Evolutionary conservation across 1,140 invertebrate species (phyloP).

Genomic region (Psilanteris sp.): DNA sequence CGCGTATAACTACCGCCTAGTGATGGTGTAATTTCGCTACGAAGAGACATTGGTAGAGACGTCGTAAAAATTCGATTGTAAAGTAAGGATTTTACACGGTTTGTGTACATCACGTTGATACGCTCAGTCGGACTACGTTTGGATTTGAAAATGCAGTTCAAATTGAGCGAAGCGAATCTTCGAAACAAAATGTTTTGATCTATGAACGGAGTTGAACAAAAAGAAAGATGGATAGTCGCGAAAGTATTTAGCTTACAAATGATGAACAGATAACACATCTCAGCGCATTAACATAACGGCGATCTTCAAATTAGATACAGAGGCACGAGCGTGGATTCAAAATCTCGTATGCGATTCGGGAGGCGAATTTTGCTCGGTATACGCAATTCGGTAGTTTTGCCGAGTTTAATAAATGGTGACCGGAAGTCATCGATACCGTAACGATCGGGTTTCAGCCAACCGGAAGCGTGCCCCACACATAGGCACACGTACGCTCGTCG

Average conservation of each 20-base stretch:
- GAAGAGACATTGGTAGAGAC: slow-evolving; percentile 35
- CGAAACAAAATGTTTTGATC: no score
- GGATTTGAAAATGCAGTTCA: no score
- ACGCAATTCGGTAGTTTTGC: slow-evolving; percentile 41
- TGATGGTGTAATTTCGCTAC: slow-evolving; percentile 44
- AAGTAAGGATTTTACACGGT: slow-evolving; percentile 12
- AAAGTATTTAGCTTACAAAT: no score
- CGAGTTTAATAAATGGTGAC: slow-evolving; percentile 57
- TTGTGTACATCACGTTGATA: background rate
- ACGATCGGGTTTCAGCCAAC: slow-evolving; percentile 69
- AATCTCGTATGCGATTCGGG: slow-evolving; percentile 8
- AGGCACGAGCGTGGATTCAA: slow-evolving; percentile 4
- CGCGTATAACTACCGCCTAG: slow-evolving; percentile 31
- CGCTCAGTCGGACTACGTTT: no score
- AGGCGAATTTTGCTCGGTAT: slow-evolving; percentile 16
- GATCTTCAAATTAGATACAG: no score
- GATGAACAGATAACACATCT: no score
- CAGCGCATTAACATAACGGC: no score
- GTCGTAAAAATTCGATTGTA: background rate
- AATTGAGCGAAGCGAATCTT: no score
- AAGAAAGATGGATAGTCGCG: no score
- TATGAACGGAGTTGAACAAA: no score
- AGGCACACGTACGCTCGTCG: slow-evolving; percentile 58
- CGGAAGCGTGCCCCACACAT: slow-evolving; percentile 69
- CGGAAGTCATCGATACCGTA: slow-evolving; percentile 74